These are phyloP conservation scores for Alitta virens DNA, from an alignment of 2,888 invertebrate species.

Conservation along the genomic window DNA sequence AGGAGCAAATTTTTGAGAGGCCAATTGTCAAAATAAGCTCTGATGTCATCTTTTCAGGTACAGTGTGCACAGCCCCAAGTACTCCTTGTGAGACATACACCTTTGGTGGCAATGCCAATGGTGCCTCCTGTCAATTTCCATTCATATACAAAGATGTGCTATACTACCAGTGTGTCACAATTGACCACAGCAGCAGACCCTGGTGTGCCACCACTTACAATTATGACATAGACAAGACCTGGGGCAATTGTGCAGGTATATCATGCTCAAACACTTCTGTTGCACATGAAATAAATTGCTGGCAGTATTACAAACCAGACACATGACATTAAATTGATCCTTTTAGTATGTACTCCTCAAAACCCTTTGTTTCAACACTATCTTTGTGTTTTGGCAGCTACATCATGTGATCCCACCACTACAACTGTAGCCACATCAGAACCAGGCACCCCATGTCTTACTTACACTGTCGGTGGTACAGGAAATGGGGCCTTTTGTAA, in stretches of 20 bases:
- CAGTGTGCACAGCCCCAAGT: no score
- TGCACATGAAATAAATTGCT: no score
- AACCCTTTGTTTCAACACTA: no score
- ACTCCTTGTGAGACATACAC: not conserved
- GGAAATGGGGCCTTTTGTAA: not conserved
- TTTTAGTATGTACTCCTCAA: no score
- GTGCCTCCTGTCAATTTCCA: slow-evolving; percentile 8
- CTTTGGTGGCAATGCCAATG: slow-evolving; percentile 3
- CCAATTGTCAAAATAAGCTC: no score
- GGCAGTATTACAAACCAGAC: no score
- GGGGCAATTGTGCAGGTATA: slow-evolving; percentile 3
- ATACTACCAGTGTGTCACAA: not conserved
- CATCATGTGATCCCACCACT: not conserved
- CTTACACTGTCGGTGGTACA: not conserved
- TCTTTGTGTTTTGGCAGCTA: no score
- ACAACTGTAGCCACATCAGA: not conserved
- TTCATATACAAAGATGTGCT: slow-evolving; percentile 6
- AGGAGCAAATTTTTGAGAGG: no score
- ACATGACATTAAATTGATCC: no score
- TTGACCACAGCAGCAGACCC: not conserved
- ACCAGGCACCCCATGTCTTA: not conserved
- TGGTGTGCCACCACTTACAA: slow-evolving; percentile 16
- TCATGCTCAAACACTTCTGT: no score
- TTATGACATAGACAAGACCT: slow-evolving; percentile 10
- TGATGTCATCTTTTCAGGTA: no score